Base-by-base conservation (phyloP, 1,140 invertebrate genomes). In the Danaus plexippus region DNA sequence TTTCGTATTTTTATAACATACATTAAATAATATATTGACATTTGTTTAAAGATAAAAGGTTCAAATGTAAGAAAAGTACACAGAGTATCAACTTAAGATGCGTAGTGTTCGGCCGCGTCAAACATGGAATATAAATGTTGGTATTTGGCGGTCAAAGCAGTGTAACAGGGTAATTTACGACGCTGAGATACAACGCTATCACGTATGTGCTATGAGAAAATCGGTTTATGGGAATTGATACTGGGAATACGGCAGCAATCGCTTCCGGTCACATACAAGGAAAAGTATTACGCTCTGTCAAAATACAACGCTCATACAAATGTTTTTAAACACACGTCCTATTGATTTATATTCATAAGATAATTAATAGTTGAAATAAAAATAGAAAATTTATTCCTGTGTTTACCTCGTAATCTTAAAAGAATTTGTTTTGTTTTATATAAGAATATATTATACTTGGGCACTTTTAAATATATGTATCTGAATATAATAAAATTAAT, bases 131-230 rank as follows among this genome's bases (percentile, higher is more conserved):
- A 85, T 69, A 78, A 80, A 83, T 77, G 56, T 77, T 69, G 59
- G 75, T 77, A 85, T 83, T 80, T 80, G 75, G 71, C 75, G 73
- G 78, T 78, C 74, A 75, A 60, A 74, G 71, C 63, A 66, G 67
- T 57, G 62, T 67, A 74, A 66, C 66, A 57, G 69, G 74, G 75
- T 69, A 75, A 80, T 79, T 79, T 80, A 78, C 74, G 71, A 58
- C 54, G 57, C 48, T 22, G 43, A 48, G 43, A 58, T 46, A 63
- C 51, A 13, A 45, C 69, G 61, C 64, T 66, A 72, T 73, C 76
- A 85, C 79, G 79, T 77, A 77, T 55, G 54, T 59, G 42, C 57
- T 69, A 75, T 82, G 79, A 79, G 77, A 85, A 80, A 85, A 80
- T 81, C 69, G 60, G 64, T 73, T 75, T 73, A 75, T 75, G 64